Evolutionary conservation across 1,140 invertebrate genomes (phyloP).

Genomic region (Zaprionus inermis): DNA sequence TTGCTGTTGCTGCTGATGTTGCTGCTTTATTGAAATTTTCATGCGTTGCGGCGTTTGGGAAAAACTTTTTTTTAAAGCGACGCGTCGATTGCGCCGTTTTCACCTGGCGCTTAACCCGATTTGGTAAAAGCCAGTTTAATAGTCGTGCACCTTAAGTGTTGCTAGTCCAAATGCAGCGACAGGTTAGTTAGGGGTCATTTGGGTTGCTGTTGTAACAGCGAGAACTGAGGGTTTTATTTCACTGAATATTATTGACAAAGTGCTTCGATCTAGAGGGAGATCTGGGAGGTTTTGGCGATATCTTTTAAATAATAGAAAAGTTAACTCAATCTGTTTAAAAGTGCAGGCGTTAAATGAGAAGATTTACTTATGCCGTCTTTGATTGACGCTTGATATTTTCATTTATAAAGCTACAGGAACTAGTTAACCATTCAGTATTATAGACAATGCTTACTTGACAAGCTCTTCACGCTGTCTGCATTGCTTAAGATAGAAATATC

Average conservation of each 20-base stretch:
- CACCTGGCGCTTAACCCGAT: constrained; percentile 45
- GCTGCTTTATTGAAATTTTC: constrained; percentile 47
- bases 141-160: constrained; percentile 25
- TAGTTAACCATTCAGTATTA: background rate
- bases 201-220: background rate
- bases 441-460: background rate
- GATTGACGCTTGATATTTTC: too few species aligned
- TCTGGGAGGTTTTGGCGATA: too few species aligned
- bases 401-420: background rate
- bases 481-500: background rate
- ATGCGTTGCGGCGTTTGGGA: constrained; percentile 31
- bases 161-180: background rate
- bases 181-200: background rate
- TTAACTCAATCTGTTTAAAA: too few species aligned
- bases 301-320: too few species aligned
- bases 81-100: constrained; percentile 68
- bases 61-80: constrained; percentile 3
- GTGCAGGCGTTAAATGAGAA: too few species aligned
- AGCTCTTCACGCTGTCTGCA: background rate
- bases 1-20: constrained; percentile 9
- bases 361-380: too few species aligned
- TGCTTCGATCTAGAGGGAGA: too few species aligned
- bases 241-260: too few species aligned
- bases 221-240: too few species aligned
- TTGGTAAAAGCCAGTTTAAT: constrained; percentile 64